Evolutionary conservation across 2,797 vertebrate species (phyloP), one percentile per base, ranked within the genome.

Genomic region (Vultur gryphus): DNA sequence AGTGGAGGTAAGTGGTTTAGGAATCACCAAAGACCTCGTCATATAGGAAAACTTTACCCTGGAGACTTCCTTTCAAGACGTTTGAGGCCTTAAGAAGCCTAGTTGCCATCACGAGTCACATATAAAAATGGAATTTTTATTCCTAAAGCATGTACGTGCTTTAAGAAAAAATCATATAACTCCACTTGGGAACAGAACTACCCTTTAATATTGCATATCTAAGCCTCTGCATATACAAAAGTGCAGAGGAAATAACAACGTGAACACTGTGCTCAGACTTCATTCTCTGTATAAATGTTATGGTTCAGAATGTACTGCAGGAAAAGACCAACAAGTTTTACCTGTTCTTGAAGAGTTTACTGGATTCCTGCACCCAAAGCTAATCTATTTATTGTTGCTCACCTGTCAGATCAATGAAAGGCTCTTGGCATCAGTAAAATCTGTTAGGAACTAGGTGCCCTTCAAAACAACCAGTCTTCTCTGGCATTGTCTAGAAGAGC

Each of bases 261-360:
- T 67, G 44, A 93, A 11, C 41, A 14, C 13, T 66, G 7, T 17
- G 48, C 51, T 51, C 37, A 48, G 31, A 61, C 24, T 16, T 46
- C 61, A 44, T 87, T 64, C 49, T 84, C 43, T 17, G 0, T 35
- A 28, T 21, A 29, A 72, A 48, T 23, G 9, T 43, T n/a, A 13
- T 3, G 33, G 51, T 70, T 92, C 89, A 83, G 61, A 86, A 64
- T 26, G 39, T 83, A 20, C 49, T 55, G 21, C 54, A 89, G 64
- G 73, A 61, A 91, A 58, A 91, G 35, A 80, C 13, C 28, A 91
- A 91, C 84, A 77, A 64, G 96, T 96, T 94, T 85, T 92, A 95
- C 90, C 73, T 87, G 91, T 93, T 91, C 82, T 76, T 79, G 61
- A 82, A 75, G 75, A 84, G n/a, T 84, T 70, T 52, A 51, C 55